Conservation (phyloP, 2,797 vertebrate species). For the Microctenopoma steveboyesi region DNA sequence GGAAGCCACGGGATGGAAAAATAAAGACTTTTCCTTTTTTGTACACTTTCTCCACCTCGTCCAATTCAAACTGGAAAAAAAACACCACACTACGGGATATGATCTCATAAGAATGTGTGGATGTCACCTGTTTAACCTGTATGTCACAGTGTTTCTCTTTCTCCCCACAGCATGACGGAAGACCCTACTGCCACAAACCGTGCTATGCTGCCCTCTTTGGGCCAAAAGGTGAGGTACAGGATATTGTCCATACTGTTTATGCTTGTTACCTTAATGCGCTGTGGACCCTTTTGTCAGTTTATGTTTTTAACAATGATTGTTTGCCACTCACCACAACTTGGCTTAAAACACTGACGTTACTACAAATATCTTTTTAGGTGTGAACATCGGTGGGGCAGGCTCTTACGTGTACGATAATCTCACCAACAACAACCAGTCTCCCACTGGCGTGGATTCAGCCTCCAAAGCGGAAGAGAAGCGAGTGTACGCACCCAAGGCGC, state of each 20-base stretch:
- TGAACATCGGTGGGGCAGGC: slow-evolving; percentile 95
- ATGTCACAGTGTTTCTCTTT: slow-evolving; percentile 32
- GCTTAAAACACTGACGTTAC: too few species aligned
- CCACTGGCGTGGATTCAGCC: slow-evolving; percentile 77
- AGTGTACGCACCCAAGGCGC: slow-evolving; percentile 80
- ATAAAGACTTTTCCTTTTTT: slow-evolving; percentile 36
- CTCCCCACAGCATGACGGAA: slow-evolving; percentile 88
- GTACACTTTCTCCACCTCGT: slow-evolving; percentile 7
- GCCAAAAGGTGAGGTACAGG: slow-evolving; percentile 81
- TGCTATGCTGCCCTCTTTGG: slow-evolving; percentile 88
- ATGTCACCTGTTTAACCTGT: not conserved
- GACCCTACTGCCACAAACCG: slow-evolving; percentile 91
- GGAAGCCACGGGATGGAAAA: slow-evolving; percentile 32
- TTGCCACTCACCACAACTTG: too few species aligned
- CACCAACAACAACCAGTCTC: slow-evolving; percentile 75
- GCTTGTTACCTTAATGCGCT: too few species aligned
- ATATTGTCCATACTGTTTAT: not conserved
- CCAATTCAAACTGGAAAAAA: not conserved
- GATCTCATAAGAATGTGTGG: slow-evolving; percentile 13
- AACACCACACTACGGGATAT: slow-evolving; percentile 12
- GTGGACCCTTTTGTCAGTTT: too few species aligned
- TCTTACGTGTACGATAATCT: slow-evolving; percentile 95
- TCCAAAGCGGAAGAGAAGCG: slow-evolving; percentile 87
- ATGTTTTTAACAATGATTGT: too few species aligned
- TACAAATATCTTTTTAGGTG: slow-evolving; percentile 78